Base-by-base conservation (phyloP, 2,113 vertebrate genomes). In the Siniperca chuatsi region DNA sequence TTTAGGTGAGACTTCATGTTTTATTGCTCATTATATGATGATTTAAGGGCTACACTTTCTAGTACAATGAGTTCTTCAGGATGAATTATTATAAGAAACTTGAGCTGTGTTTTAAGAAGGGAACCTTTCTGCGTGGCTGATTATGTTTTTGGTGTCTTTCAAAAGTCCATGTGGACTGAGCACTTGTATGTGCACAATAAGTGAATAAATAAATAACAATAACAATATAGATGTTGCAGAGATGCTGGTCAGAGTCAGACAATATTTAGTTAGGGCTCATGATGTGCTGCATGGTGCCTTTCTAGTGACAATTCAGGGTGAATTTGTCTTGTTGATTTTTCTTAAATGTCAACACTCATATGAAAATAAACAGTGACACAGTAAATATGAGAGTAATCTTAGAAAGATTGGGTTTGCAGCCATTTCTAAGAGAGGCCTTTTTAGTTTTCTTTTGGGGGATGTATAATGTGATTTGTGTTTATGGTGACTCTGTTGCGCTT, bases 381-480 rank as follows among this genome's bases (percentile, higher is more conserved):
- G 11, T 44, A 20, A 46, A 25, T 25, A 44, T 44, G 65, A 68
- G 6, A 58, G n/a, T 20, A n/a, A 16, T 66, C 7, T 35, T 16
- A 23, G 7, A 78, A 66, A 67, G 8, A 50, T 33, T 67, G 23
- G 4, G 6, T 67, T 67, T 29, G 15, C 7, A 18, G 1, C 6
- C 62, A 67, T 67, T 44, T 77, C 21, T 52, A 42, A 78, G 74
- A 54, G 18, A 20, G 52, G 1, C 16, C 1, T 54, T 64, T 40
- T 74, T 21, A 3, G 3, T 77, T 69, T 54, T 50, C 15, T 4
- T 61, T 82, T 54, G 35, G 0, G 8, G 23, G 67, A 25, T 33
- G 8, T 60, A 8, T 81, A 67, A 37, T 81, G n/a, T 74, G 25
- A 65, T 83, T 83, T 83, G 10, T 58, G 35, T 62, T 52, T 12